Evolutionary conservation across 1,140 invertebrate genomes (phyloP).

Genomic region (Caenorhabditis remanei): DNA sequence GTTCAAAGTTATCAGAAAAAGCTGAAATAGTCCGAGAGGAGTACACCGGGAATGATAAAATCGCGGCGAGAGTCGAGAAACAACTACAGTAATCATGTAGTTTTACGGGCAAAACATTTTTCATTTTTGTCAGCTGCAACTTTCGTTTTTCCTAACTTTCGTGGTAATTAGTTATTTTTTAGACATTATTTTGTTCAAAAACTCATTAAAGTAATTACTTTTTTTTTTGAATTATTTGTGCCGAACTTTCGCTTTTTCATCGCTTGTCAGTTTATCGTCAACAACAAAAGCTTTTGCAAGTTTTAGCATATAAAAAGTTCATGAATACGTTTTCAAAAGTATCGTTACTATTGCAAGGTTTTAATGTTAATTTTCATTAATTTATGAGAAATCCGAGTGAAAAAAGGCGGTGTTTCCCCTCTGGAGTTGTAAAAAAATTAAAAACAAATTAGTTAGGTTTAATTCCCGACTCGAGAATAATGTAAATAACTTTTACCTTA

Average conservation of each 20-base stretch:
- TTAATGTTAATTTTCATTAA: no score
- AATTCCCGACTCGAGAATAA: no score
- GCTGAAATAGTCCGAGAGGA: constrained; percentile 1
- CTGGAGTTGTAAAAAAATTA: no score
- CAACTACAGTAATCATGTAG: not conserved
- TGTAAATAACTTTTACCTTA: no score
- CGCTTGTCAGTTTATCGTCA: no score
- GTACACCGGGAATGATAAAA: not conserved
- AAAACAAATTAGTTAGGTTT: no score
- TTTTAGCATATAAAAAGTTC: not conserved
- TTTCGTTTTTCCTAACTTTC: not conserved
- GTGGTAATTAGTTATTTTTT: not conserved
- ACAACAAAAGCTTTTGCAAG: not conserved
- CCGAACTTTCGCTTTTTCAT: no score
- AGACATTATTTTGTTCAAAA: not conserved
- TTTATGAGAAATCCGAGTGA: no score
- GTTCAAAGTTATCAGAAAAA: not conserved
- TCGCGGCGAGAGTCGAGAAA: not conserved
- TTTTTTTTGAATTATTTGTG: no score
- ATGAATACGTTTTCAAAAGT: no score
- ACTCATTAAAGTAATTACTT: no score
- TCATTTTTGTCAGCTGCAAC: not conserved
- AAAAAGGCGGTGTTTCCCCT: not conserved
- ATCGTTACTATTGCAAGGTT: no score
- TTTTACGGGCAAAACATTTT: not conserved